Evolutionary conservation across 2,888 invertebrate species (phyloP).

Genomic region (Escarpia spicata): DNA sequence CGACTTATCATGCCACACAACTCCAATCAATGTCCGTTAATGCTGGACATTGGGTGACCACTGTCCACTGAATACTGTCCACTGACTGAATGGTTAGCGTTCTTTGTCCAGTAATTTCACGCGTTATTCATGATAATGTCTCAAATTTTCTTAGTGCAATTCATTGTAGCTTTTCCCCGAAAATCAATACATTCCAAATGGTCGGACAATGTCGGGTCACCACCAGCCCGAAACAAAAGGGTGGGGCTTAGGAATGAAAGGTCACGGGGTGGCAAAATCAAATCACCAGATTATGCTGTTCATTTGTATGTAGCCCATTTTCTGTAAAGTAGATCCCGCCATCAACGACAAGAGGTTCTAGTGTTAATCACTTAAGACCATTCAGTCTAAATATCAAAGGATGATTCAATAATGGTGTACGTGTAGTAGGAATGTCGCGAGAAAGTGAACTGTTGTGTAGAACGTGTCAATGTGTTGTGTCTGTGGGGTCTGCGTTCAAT

Average conservation of each 20-base stretch:
- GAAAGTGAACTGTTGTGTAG: neutral
- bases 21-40: neutral
- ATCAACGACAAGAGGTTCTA: neutral
- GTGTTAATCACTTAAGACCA: neutral
- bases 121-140: neutral
- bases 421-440: neutral
- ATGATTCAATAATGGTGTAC: neutral
- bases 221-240: neutral
- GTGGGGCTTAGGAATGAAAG: neutral
- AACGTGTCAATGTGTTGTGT: neutral
- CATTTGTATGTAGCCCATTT: neutral
- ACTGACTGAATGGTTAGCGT: neutral
- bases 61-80: neutral
- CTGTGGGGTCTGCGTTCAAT: neutral
- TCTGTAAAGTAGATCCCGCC: neutral
- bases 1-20: neutral
- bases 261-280: neutral
- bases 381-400: constrained; percentile 4
- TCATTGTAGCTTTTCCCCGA: neutral
- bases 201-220: neutral
- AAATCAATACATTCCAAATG: neutral
- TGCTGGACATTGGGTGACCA: neutral
- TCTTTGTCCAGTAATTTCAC: neutral
- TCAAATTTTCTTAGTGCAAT: neutral
- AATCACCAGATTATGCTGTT: neutral